Base-by-base conservation (phyloP, 64 coral and sea anemone genomes). In the Hydrozoanthus tunicans region DNA sequence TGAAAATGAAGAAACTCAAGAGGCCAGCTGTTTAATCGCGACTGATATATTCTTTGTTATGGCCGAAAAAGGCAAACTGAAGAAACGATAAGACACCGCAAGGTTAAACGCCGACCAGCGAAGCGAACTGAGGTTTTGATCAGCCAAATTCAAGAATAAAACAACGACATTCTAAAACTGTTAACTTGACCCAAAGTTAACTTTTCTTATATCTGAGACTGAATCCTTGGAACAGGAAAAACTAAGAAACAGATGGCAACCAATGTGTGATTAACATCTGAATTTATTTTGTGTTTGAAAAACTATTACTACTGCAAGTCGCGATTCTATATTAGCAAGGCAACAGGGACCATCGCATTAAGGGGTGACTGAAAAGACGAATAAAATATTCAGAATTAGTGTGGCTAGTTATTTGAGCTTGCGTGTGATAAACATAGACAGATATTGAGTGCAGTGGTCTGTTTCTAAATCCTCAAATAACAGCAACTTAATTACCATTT, bases 401-500 rank as follows among this genome's bases (percentile, higher is more conserved):
- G 68, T 12, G 25, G 68, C 56, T 13, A 74, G 2, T 54, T 7
- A 76, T 74, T 88, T 56, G 56, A 13, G 54, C 58, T 88, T 88
- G 84, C 56, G 84, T 72, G 81, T 23, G 84, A 58, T 86, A 67
- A 86, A 68, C 66, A 58, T 13, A 73, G 55, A 69, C 58, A 86
- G 54, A 43, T 43, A 43, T 43, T 43, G 32, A 43, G 32, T 43
- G 32, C 32, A 58, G 67, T 73, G 54, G 83, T 53, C 66, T 73
- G 17, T 53, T 58, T 86, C 59, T 68, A 73, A 73, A 73, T 86
- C 53, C 66, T 68, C 68, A 88, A 82, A 51, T 88, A 58, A 88
- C 84, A 88, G 84, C 69, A 73, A 88, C 69, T 74, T 88, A 88
- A 88, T 88, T 88, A 88, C 84, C 84, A 88, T 88, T 88, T 88